Base-by-base conservation (phyloP, 2,888 invertebrate species). In the Tachystola acroxantha region DNA sequence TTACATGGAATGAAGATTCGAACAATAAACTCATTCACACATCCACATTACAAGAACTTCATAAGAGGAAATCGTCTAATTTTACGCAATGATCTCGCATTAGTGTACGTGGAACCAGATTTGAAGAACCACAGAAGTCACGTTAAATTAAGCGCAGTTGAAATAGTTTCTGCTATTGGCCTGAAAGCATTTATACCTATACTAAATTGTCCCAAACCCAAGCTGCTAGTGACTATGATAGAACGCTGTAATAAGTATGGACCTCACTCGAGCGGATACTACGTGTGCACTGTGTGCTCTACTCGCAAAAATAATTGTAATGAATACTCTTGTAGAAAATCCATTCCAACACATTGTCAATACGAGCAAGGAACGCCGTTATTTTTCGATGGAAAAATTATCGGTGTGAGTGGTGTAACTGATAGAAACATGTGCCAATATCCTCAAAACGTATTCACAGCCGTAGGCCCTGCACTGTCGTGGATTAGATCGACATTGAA, bases 351-450 rank as follows among this genome's bases (percentile, higher is more conserved):
- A 34, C 28, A 42, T 10, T 64, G 63, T 36, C 44, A 45, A 20
- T 40, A 52, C 20, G 45, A 47, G 37, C 58, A 71, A 44, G 79
- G 78, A 1, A 39, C 60, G 5, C 77, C 78, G 1, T 47, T 77
- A 11, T 40, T 77, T 11, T 38, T 69, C n/a, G 45, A 60, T n/a
- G 52, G 53, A 14, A 48, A 50, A 36, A 46, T 77, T 33, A 35
- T 70, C 28, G 72, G 70, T 2, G 53, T 70, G 7, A 56, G 54
- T 22, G 42, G 46, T 3, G 35, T 51, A 14, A 40, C 48, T 9
- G 49, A 50, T 10, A 38, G 32, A 22, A 39, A 41, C n/a, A 37
- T 36, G 13, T 61, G 66, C 35, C 28, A 25, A 36, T 32, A 40
- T 14, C 38, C 43, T 13, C 63, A 66, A 42, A 47, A 46, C 13